These are phyloP conservation scores for Drosophila atripex DNA, from an alignment of 2,888 invertebrate species.

Conservation along the genomic window DNA sequence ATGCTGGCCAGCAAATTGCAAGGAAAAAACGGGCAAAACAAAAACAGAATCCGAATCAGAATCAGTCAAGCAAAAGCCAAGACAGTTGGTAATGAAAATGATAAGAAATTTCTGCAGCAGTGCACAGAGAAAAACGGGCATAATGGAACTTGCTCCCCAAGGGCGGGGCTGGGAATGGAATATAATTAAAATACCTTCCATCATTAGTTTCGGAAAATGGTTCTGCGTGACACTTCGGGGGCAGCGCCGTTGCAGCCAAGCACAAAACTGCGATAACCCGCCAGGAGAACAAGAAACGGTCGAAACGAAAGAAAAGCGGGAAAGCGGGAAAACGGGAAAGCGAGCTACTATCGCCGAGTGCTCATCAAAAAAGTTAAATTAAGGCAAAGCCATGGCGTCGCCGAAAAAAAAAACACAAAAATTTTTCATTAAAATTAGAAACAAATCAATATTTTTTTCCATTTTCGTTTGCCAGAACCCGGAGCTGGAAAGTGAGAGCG, in stretches of 20 bases:
- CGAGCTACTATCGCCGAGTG: slow-evolving; percentile 60
- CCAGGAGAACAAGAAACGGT: slow-evolving; percentile 54
- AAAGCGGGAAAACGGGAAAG: slow-evolving; percentile 13
- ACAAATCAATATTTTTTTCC: slow-evolving; percentile 76
- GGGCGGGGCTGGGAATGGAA: slow-evolving; percentile 36
- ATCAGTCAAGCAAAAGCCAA: slow-evolving; percentile 81
- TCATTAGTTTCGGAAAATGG: slow-evolving; percentile 80
- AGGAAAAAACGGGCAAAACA: slow-evolving; percentile 36
- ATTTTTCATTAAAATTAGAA: slow-evolving; percentile 78
- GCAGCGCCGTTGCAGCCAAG: slow-evolving; percentile 67
- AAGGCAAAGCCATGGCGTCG: slow-evolving; percentile 50
- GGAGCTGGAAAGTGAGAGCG: slow-evolving; percentile 29
- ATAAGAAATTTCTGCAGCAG: slow-evolving; percentile 81
- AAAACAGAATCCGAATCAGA: slow-evolving; percentile 66
- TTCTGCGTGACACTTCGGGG: slow-evolving; percentile 70
- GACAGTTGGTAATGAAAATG: slow-evolving; percentile 73
- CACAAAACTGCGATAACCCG: slow-evolving; percentile 76
- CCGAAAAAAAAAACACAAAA: slow-evolving; percentile 63
- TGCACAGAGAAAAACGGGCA: slow-evolving; percentile 56
- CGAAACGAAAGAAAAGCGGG: slow-evolving; percentile 1
- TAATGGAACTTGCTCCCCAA: neutral
- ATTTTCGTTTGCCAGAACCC: slow-evolving; percentile 1
- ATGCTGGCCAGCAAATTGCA: slow-evolving; percentile 77
- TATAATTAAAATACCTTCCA: slow-evolving; percentile 82
- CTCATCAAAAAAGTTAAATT: slow-evolving; percentile 78